phyloP scores from a whole-genome alignment of 2,113 vertebrate species.

The Chaetodon trifascialis region DNA sequence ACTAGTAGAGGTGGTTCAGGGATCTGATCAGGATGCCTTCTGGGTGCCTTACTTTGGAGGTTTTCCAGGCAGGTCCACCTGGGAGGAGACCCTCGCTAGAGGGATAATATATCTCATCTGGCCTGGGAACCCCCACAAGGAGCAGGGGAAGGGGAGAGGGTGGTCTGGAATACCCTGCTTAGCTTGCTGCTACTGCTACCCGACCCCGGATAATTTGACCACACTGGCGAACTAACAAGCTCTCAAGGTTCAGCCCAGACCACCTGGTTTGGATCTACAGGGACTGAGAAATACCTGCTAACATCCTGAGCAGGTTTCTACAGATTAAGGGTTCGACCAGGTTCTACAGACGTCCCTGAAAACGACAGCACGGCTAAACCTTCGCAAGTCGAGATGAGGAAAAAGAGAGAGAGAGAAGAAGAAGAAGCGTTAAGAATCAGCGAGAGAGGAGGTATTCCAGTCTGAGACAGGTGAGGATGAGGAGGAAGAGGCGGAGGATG shows the following conservation, averaged over 20 bases:
- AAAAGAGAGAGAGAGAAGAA: slow-evolving; percentile 2
- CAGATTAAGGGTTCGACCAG: no score
- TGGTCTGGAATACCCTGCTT: no score
- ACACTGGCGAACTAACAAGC: not conserved
- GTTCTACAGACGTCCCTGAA: not conserved
- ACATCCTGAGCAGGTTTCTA: not conserved
- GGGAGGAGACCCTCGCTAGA: no score
- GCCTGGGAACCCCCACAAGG: no score
- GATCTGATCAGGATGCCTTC: no score
- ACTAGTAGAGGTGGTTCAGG: no score
- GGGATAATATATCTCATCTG: no score
- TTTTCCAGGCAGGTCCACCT: no score
- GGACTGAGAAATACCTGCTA: not conserved
- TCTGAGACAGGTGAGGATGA: slow-evolving; percentile 50
- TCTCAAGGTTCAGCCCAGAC: not conserved
- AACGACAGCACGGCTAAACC: slow-evolving; percentile 13
- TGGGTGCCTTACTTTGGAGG: no score
- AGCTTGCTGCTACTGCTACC: no score
- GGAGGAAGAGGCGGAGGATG: slow-evolving; percentile 33
- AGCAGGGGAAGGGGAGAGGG: no score
- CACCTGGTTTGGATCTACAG: slow-evolving; percentile 5
- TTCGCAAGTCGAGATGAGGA: slow-evolving; percentile 30
- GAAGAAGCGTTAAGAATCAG: slow-evolving; percentile 3
- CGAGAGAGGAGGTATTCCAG: slow-evolving; percentile 52
- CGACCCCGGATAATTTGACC: no score